Conservation (phyloP, 64 coral and sea anemone genomes). For the Platygyra sinensis region DNA sequence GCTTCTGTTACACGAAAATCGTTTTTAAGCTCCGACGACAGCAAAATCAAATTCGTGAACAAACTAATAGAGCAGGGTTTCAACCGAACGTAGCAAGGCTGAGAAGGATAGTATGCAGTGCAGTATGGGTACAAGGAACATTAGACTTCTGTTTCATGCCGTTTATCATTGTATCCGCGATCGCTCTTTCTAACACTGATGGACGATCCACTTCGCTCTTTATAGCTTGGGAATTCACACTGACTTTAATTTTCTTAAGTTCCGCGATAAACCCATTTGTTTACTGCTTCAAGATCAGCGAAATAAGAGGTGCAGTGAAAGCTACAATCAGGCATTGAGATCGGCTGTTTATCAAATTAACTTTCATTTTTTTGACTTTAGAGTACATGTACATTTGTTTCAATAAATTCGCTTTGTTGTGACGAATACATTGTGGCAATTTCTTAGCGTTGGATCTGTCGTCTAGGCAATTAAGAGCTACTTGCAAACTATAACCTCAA, state of each 20-base stretch:
- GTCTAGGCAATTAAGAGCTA: too few species aligned
- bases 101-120: not conserved
- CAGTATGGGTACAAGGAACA: not conserved
- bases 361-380: too few species aligned
- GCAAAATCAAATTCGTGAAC: not conserved
- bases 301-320: not conserved
- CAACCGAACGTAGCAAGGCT: not conserved
- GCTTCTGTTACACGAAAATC: not conserved
- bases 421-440: too few species aligned
- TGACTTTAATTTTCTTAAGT: not conserved
- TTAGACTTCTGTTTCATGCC: not conserved
- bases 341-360: not conserved
- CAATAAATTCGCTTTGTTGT: too few species aligned
- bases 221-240: not conserved
- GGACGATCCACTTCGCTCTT: not conserved
- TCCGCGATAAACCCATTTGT: slow-evolving; percentile 7
- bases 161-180: not conserved
- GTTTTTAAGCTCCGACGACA: not conserved
- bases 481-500: too few species aligned
- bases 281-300: slow-evolving; percentile 1
- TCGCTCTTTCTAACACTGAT: not conserved
- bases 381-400: too few species aligned
- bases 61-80: not conserved
- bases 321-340: not conserved
- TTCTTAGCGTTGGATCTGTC: too few species aligned